Base-by-base conservation (phyloP, 2,113 vertebrate genomes). In the Rhombomys opimus region DNA sequence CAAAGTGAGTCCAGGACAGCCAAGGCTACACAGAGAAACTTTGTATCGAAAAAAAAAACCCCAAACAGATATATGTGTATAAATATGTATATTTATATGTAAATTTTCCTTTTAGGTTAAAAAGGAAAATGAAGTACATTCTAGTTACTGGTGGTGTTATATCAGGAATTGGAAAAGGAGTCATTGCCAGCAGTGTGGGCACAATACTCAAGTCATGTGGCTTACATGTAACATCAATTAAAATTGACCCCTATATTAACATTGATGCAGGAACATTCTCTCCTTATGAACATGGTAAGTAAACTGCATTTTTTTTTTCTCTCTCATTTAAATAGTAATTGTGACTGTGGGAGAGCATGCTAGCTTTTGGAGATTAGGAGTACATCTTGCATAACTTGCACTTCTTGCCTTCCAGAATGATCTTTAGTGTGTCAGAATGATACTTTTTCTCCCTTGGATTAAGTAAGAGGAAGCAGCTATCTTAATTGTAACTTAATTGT, bases 181-280 rank as follows among this genome's bases (percentile, higher is more conserved):
- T 99, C 97, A 99, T 99, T 15, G 99, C 99, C 41, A 99, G 99
- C 98, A 99, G 99, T 30, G 99, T 99, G 96, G 99, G 99, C 70
- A 99, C 99, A 0, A 99, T 99, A 95, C 99, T 99, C 77, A 99
- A 99, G 96, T 99, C 99, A 4, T 99, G 99, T 52, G 99, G 99
- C 76, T 98, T 99, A 84, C 99, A 98, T 0, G 99, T 99, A 67
- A 99, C 99, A 1, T 99, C 99, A 92, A 99, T 99, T 97, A 99
- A 99, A 98, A 99, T 99, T 88, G 99, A 99, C 95, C 99, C 99
- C 0, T 99, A 99, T 97, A 99, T 99, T 98, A 99, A 99, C 97
- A 99, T 99, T 32, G 99, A 99, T 3, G 99, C 99, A 0, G 99
- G 99, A 52, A 99, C 99, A 10, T 99, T 99, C 97, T 99, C 99